Evolutionary conservation across 2,888 invertebrate genomes (phyloP).

Genomic region (Dorcus hopei): DNA sequence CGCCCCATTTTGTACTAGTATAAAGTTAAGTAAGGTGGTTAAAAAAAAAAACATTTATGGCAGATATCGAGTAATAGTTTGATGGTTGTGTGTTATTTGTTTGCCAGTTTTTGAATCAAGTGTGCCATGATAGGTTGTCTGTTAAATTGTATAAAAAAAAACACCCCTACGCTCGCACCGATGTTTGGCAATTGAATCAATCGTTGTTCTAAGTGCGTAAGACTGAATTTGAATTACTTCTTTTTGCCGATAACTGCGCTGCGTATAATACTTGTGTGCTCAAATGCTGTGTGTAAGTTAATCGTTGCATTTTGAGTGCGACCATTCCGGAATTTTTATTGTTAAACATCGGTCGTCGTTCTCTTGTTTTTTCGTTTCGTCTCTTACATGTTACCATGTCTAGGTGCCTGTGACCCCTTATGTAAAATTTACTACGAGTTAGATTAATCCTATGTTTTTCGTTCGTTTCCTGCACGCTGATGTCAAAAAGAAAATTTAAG

Average conservation of each 20-base stretch:
- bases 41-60: background rate
- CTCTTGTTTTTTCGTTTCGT: conserved; percentile 18
- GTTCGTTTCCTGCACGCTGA: conserved; percentile 26
- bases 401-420: conserved; percentile 39
- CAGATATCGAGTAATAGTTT: conserved; percentile 15
- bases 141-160: conserved; percentile 30
- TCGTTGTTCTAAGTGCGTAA: conserved; percentile 31
- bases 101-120: conserved; percentile 37
- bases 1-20: conserved; percentile 2
- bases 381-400: conserved; percentile 45
- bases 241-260: conserved; percentile 1
- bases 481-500: conserved; percentile 22
- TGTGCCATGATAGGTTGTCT: conserved; percentile 47
- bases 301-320: conserved; percentile 25
- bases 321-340: conserved; percentile 33
- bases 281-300: conserved; percentile 40
- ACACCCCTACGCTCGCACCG: conserved; percentile 37
- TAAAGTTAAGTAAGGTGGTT: background rate
- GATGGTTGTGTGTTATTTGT: conserved; percentile 39
- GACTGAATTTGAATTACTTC: conserved; percentile 22
- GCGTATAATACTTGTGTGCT: conserved; percentile 28
- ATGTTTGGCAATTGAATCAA: conserved; percentile 39
- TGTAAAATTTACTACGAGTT: conserved; percentile 18
- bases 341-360: conserved; percentile 38
- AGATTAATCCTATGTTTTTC: conserved; percentile 12